Evolutionary conservation across 2,797 vertebrate species (phyloP), one percentile per base, ranked within the genome.

Genomic region (Adelosebastes latens): DNA sequence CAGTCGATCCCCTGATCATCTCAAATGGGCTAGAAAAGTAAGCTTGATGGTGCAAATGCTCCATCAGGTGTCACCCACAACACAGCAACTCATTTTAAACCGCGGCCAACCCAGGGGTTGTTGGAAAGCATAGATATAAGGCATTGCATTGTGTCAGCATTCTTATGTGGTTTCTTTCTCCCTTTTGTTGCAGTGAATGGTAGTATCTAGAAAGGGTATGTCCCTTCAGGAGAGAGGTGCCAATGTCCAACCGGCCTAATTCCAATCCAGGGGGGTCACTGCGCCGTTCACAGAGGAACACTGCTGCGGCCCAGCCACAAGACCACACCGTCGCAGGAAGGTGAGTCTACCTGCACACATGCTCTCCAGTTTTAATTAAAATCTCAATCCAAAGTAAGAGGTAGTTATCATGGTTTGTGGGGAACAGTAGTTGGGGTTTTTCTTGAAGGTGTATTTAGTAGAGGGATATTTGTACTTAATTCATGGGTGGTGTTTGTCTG

Each of bases 171-270:
- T 68, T 72, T 71, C 8, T 84, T 42, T 76, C 6, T 88, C 13
- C 49, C 46, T 79, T 83, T 89, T 52, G 6, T 87, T 93, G 29
- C 92, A 99, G 99, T 99, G 98, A 99, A 99, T 99, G 99, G 97
- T 99, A 99, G 97, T 99, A 96, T 99, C 98, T 99, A 99, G 98
- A 99, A 99, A 99, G 98, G 99, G 99, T 99, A 99, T 99, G 99
- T 99, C 99, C 99, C 98, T 99, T 99, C 98, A 99, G 98, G 98
- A 99, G 99, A 99, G 97, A 99, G 99, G 99, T 99, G 99, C 99
- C 99, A 99, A 99, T 99, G 99, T 99, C 99, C 99, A 99, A 99
- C 99, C 98, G 97, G 99, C 98, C 97, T 99, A 99, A 97, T 99
- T 99, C 98, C 98, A 99, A 99, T 99, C 97, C 98, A 99, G 99